Evolutionary conservation across 2,888 invertebrate genomes (phyloP), one percentile per base, ranked within the genome.

Genomic region (Ophonus ardosiacus): DNA sequence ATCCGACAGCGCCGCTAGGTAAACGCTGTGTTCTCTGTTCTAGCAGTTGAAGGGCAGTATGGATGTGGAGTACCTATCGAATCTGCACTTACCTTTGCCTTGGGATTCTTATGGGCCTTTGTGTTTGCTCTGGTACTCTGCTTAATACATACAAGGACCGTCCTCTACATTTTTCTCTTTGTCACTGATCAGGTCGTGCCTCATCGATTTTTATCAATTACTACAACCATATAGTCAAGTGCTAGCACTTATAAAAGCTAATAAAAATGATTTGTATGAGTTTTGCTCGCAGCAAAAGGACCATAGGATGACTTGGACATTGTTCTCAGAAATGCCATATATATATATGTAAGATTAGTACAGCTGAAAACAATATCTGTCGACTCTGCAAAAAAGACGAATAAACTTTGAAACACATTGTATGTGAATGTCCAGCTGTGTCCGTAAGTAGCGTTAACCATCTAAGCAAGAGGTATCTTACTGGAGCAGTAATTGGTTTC

Each of bases 81-180:
- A 78, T 56, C 78, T 78, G 57, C 78, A 56, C 78, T 78, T 78
- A 40, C 31, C 76, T 76, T 56, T 56, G 43, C 13, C 76, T 76
- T 56, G n/a, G 18, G 18, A 18, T 31, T 57, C 56, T 78, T 78
- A 76, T 51, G 13, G 15, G 78, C 21, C 56, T 31, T 43, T 78
- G 24, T 78, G 57, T 78, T 71, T 31, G 38, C 31, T 31, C 43
- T 40, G 18, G 7, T 17, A 59, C 59, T 59, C 17, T 59, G 15
- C 59, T 17, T 59, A 59, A 51, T 63, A 63, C 59, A 17, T 59
- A n/a, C 59, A 7, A 17, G 59, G 17, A 15, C 59, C 59, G 17
- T 59, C n/a, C 68, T 68, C 38, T 38, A 68, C 71, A 74, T 24
- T 63, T 21, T 63, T 63, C 63, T 63, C 31, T 63, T 63, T 24